Evolutionary conservation across 2,113 vertebrate species (phyloP), one percentile per base, ranked within the genome.

Genomic region (Takifugu flavidus): DNA sequence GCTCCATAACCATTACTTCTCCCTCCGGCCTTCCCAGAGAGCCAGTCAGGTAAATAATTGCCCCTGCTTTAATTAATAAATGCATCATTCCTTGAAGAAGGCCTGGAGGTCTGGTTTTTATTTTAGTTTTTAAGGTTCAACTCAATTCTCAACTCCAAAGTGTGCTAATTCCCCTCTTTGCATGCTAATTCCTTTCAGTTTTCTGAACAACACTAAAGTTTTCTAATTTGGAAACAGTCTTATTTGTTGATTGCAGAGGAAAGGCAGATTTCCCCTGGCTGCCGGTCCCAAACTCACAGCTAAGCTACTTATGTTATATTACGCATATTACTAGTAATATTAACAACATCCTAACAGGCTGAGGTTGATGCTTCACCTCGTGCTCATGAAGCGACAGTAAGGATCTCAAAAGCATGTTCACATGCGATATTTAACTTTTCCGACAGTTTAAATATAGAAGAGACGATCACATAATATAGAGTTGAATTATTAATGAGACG

Each of bases 51-150:
- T 80, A 77, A 80, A 80, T 69, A 75, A 82, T 79, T 45, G 11
- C 75, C 25, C 53, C 31, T 25, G 64, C 28, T 72, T 66, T 83
- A 80, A 80, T 86, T 79, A 86, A 82, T 82, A 76, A 75, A 82
- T 84, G 77, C 79, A 79, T 82, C 75, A 77, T 79, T 62, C 58
- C 44, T 77, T 80, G 75, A 65, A 85, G 72, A 54, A 49, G 11
- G 65, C 61, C 61, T 45, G 14, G 7, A 39, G 3, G 14, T 65
- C 47, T 39, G 60, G 49, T 28, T 70, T 72, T n/a, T n/a, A n/a
- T 47, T 69, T 47, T 53, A 56, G 75, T 65, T 57, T 67, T 47
- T 28, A 27, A 52, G 56, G 68, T 68, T 64, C 59, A 75, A 72
- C 75, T 77, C 75, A 61, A 80, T 82, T 85, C 77, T 62, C 72